Evolutionary conservation across 1,140 invertebrate species (phyloP), one percentile per base, ranked within the genome.

Genomic region (Arctopsyche grandis): DNA sequence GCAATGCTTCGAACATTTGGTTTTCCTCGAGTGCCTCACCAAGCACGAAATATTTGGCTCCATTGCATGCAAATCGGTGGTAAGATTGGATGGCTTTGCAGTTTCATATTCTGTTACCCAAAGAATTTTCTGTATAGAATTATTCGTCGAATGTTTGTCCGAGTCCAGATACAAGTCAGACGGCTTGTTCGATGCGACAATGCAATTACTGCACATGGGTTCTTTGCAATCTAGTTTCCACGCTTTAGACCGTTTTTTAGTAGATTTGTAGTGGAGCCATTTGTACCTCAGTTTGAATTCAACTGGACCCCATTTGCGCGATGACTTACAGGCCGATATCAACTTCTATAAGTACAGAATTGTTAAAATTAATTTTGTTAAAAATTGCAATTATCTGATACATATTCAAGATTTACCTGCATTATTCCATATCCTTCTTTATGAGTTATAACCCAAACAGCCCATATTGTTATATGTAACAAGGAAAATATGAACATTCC

Each of bases 271-370:
- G 73, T 89, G 88, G 9, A 89, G 85, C 88, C 88, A 90, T 60
- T 85, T 86, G 79, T 90, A 86, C 5, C 88, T 81, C 46, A 87
- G 84, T 70, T 90, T 89, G 5, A 89, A 88, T 80, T 90, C 89
- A n/a, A 86, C 88, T 5, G 89, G 89, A 19, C 89, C 89, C 89
- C 89, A 90, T 77, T 90, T 89, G 21, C 88, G 83, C 0, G 89
- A 87, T 21, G 89, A 87, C 83, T 90, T 89, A 1, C 88, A 81
- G 29, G 89, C 86, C 43, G 87, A 86, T 81, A 84, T 83, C 10
- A 90, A 84, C 87, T 89, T 90, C 89, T 90, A 79, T 9, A 83
- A 84, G 24, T 78, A 80, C 76, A 77, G 58, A 80, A 21, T 43
- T 69, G 5, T 9, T 38, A 44, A 63, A 63, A 76, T 60, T 21